These are phyloP conservation scores for Columba livia DNA, from an alignment of 2,113 vertebrate species.

Conservation along the genomic window DNA sequence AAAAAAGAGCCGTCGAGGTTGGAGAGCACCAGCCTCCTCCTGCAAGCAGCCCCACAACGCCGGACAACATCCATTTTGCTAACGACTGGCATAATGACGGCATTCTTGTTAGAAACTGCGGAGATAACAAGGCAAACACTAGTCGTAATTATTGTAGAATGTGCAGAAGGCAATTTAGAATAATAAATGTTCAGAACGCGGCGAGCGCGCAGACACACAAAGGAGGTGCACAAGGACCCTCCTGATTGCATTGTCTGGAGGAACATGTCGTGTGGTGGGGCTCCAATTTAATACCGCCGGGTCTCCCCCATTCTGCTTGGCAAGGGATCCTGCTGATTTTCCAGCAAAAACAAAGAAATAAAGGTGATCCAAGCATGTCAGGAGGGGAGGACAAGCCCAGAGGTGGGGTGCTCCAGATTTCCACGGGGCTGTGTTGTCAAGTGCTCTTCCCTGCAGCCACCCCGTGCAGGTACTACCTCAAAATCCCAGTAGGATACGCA, in stretches of 20 bases:
- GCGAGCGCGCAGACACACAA: not conserved
- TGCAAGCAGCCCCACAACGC: slow-evolving; percentile 6
- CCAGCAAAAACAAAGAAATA: not conserved
- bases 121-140: slow-evolving; percentile 43
- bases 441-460: not conserved
- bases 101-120: slow-evolving; percentile 46
- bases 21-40: not conserved
- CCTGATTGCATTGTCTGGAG: not conserved
- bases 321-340: not conserved
- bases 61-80: slow-evolving; percentile 35
- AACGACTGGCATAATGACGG: slow-evolving; percentile 43
- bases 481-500: accelerated
- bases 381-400: not conserved
- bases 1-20: not conserved
- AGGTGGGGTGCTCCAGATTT: not conserved
- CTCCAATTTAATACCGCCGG: accelerated
- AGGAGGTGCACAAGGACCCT: not conserved
- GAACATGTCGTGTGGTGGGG: not conserved
- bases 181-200: slow-evolving; percentile 39
- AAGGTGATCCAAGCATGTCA: accelerated
- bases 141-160: slow-evolving; percentile 23
- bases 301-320: accelerated
- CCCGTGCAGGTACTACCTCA: accelerated
- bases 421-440: not conserved
- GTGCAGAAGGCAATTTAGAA: slow-evolving; percentile 35